These are phyloP conservation scores for Hedya salicella DNA, from an alignment of 2,888 invertebrate species.

Conservation along the genomic window DNA sequence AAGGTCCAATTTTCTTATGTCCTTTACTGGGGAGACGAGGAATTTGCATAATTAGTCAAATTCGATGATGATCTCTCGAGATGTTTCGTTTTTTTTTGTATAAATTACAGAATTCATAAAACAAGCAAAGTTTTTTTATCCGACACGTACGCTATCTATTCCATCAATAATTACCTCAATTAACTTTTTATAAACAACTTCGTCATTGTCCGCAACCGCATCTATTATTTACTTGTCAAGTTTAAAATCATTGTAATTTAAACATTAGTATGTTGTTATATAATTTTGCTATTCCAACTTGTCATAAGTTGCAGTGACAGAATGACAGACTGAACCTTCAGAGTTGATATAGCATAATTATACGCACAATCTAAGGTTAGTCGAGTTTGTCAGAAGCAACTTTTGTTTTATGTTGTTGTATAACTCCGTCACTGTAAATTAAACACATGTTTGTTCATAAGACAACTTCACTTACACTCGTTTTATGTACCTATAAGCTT, in stretches of 20 bases:
- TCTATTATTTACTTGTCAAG: conserved; percentile 30
- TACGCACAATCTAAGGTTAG: background rate
- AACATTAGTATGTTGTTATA: conserved; percentile 19
- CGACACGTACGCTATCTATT: conserved; percentile 44
- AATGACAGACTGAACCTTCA: conserved; percentile 30
- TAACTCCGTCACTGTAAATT: conserved; percentile 5
- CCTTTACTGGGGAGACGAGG: too few relatives aligned
- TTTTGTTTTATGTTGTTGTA: conserved; percentile 4
- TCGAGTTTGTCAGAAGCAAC: background rate
- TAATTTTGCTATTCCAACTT: conserved; percentile 34
- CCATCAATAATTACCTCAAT: conserved; percentile 47
- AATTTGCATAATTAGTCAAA: too few relatives aligned
- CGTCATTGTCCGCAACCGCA: conserved; percentile 10
- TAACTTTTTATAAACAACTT: conserved; percentile 28
- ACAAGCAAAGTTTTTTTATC: background rate
- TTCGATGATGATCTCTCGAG: background rate
- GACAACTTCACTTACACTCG: background rate
- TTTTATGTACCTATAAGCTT: too few relatives aligned
- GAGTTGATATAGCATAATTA: conserved; percentile 30
- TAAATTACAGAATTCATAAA: background rate
- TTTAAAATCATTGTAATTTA: conserved; percentile 32
- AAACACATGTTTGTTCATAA: conserved; percentile 9
- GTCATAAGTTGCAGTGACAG: conserved; percentile 25
- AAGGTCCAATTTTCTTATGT: too few relatives aligned
- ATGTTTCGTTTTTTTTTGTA: background rate